Base-by-base conservation (phyloP, 2,113 vertebrate genomes). In the Pipra filicauda region DNA sequence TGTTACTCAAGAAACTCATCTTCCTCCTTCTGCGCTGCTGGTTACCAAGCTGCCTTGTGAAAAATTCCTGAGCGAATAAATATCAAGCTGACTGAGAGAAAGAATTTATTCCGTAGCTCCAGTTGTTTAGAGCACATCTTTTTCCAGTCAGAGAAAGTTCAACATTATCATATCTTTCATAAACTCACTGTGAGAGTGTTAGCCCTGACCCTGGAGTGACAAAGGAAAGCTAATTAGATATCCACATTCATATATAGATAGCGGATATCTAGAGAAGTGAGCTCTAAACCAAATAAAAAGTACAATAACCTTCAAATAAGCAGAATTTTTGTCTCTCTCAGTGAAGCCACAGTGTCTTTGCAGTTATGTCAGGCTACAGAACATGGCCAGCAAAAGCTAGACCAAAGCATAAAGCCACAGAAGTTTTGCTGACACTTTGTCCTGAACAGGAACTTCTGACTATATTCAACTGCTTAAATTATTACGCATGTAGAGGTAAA, bases 401-500 rank as follows among this genome's bases (percentile, higher is more conserved):
- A 71, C 15, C 48, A 78, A 48, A 75, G 44, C 66, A 66, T 5
- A 27, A 51, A 31, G 33, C 26, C 55, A n/a, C 43, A 66, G 31
- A 82, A 55, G 6, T 27, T 89, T 87, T 46, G 43, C 44, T 80
- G 49, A n/a, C 33, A 61, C 62, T 79, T 70, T 72, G 51, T 82
- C 71, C 82, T 88, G 59, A n/a, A 20, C 14, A 74, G 64, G 12
- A 91, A 77, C 27, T 24, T 91, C 78, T 84, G 76, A n/a, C 51
- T 59, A 1, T 61, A 37, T 66, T 83, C 62, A 66, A 26, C 62
- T 88, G 27, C 82, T 95, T 70, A 48, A 93, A 86, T 67, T 67
- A 19, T 76, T 85, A 85, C 26, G 33, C 62, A 67, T 83, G 71
- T 58, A 79, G 71, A 96, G 27, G 78, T 77, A 95, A 96, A 94